These are phyloP conservation scores for Smittia sp. DNA, from an alignment of 2,888 invertebrate species.

Conservation along the genomic window DNA sequence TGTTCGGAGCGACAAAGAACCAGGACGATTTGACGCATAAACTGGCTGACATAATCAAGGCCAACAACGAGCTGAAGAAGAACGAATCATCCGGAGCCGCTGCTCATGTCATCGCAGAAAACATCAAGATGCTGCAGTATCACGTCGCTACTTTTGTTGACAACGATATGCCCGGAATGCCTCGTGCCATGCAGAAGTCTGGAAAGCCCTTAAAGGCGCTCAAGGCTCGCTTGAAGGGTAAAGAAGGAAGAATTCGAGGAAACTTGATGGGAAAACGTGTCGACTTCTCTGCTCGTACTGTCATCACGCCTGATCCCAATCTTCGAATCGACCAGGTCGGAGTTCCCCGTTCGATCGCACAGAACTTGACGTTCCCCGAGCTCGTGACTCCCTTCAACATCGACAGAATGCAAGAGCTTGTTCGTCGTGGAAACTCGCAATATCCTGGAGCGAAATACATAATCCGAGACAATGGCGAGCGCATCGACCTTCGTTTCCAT, in stretches of 20 bases:
- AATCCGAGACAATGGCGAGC: conserved; percentile 96
- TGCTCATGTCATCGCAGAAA: conserved; percentile 94
- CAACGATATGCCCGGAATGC: conserved; percentile 98
- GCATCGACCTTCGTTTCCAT: conserved; percentile 97
- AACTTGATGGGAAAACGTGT: conserved; percentile 99
- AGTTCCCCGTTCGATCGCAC: conserved; percentile 96
- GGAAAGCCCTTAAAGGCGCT: conserved; percentile 97
- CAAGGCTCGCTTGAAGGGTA: conserved; percentile 94
- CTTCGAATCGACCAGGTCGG: conserved; percentile 95
- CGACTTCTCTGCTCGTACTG: conserved; percentile 98
- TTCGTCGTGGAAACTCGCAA: conserved; percentile 93
- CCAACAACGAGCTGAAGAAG: conserved; percentile 91
- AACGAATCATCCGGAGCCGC: conserved; percentile 97
- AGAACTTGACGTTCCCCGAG: conserved; percentile 98
- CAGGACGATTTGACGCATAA: conserved; percentile 99
- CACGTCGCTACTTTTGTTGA: conserved; percentile 98
- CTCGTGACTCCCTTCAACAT: conserved; percentile 99
- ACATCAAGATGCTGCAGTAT: conserved; percentile 96
- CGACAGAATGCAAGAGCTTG: conserved; percentile 85
- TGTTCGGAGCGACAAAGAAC: conserved; percentile 98
- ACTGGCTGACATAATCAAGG: conserved; percentile 95
- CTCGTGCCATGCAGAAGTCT: conserved; percentile 97
- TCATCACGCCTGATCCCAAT: conserved; percentile 96
- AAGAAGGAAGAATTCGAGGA: conserved; percentile 98
- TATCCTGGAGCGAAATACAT: conserved; percentile 99